These are phyloP conservation scores for Chlorodrepanis virens DNA, from an alignment of 2,113 vertebrate species.

Conservation along the genomic window DNA sequence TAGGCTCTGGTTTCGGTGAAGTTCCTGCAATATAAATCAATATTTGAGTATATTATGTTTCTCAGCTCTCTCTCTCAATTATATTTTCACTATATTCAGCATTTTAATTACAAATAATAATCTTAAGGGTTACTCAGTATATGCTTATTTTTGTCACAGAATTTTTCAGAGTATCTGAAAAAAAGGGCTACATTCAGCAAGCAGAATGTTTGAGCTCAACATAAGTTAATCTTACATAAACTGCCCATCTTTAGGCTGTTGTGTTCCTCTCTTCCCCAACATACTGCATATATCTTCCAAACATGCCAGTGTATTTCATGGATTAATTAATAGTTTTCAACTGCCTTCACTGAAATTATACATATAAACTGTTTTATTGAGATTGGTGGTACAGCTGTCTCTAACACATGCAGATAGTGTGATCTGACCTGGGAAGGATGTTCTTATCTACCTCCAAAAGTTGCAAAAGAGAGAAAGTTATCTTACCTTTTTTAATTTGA, in stretches of 20 bases:
- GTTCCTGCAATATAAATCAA: constrained; percentile 76
- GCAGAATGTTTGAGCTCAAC: not conserved
- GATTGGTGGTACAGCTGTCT: not conserved
- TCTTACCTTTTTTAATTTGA: constrained; percentile 87
- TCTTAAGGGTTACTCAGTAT: not conserved
- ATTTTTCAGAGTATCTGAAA: not conserved
- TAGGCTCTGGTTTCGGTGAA: constrained; percentile 80
- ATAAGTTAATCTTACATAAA: not conserved
- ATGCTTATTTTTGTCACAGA: not conserved
- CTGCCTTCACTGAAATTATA: not conserved
- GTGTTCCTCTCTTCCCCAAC: not conserved
- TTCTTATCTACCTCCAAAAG: not conserved
- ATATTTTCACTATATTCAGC: not conserved
- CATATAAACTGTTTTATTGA: not conserved
- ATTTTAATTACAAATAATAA: not conserved
- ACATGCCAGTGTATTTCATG: not conserved
- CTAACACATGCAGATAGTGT: not conserved
- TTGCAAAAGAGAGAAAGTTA: not conserved
- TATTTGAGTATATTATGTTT: not conserved
- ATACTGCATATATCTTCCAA: not conserved
- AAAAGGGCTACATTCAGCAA: not conserved
- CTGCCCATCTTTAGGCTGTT: not conserved
- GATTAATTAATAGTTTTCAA: not conserved
- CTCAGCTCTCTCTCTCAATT: not conserved
- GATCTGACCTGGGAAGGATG: not conserved